Evolutionary conservation across 2,888 invertebrate species (phyloP), one percentile per base, ranked within the genome.

Genomic region (Dryadula phaetusa): DNA sequence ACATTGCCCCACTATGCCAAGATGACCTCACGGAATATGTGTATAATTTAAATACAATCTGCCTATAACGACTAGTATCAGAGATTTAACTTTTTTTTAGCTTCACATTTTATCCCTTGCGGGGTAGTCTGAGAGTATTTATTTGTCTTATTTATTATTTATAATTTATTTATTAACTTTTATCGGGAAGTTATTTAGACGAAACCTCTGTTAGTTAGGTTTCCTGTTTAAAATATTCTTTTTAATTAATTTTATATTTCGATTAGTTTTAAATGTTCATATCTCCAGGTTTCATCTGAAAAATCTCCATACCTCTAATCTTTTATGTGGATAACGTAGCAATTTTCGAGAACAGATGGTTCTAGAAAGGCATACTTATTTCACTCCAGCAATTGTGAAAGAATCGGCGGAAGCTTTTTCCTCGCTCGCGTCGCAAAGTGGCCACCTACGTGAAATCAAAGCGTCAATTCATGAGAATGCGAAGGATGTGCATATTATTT

Each of bases 331-430:
- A 69, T 67, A 66, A 64, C 66, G 64, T 61, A 70, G 64, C 71
- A 70, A 74, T 71, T 70, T 71, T 49, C 62, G 62, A 53, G 69
- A 70, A 71, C 68, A 71, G 70, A 71, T 68, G 62, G 62, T 72
- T 73, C 71, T 69, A 70, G 71, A 74, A 74, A 77, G 76, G 72
- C 75, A 75, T 77, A 81, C 76, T 81, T 83, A 82, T 82, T 82
- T 77, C 78, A 75, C 79, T 74, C 74, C 76, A 80, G 73, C 79
- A 79, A 79, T 75, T 79, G 70, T 73, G 75, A 82, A 82, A 80
- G 77, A 79, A 76, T 77, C 77, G 72, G 72, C 79, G 80, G 82
- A 84, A 85, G 79, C 81, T 74, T 79, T 82, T 79, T 77, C 75
- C 76, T 77, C 77, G 78, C 78, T 79, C 76, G 73, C 67, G 74